A percentile compares a stretch with the other conserved stretches of the same genome.
phyloP scores from a whole-genome alignment of 2,797 vertebrate species.

The Margarornis squamiger region DNA sequence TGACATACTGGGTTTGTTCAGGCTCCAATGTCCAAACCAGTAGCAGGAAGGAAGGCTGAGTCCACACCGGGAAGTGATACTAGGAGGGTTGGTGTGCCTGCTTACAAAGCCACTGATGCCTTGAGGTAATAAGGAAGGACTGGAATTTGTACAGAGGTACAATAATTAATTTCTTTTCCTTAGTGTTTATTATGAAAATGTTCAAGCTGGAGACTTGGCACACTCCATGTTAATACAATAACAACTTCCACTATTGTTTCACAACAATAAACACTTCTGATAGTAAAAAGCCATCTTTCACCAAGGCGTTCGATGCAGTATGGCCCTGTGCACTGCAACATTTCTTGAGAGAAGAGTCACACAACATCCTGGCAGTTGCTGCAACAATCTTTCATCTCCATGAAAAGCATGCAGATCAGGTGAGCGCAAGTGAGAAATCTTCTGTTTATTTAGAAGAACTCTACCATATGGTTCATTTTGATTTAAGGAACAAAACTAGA shows the following conservation, averaged over 20 bases:
- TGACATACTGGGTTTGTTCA: neutral
- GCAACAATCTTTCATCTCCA: fast-evolving
- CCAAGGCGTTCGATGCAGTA: neutral
- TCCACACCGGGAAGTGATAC: neutral
- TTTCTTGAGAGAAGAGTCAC: neutral
- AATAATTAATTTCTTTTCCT: neutral
- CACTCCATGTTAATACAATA: neutral
- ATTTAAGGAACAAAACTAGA: neutral
- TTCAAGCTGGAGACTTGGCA: neutral
- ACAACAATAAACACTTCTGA: neutral
- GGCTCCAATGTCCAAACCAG: neutral
- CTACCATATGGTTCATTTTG: neutral
- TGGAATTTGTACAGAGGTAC: neutral
- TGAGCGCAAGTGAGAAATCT: neutral
- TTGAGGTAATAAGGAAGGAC: neutral
- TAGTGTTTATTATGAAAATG: neutral
- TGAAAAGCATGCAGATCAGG: neutral
- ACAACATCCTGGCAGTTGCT: neutral
- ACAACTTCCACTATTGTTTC: neutral
- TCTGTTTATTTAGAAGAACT: neutral
- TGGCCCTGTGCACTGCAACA: neutral
- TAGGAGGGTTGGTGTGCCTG: neutral
- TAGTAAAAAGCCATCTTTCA: neutral
- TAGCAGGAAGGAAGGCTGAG: neutral
- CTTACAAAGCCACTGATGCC: neutral